Evolutionary conservation across 1,140 invertebrate genomes (phyloP).

Genomic region (Papilio xuthus): DNA sequence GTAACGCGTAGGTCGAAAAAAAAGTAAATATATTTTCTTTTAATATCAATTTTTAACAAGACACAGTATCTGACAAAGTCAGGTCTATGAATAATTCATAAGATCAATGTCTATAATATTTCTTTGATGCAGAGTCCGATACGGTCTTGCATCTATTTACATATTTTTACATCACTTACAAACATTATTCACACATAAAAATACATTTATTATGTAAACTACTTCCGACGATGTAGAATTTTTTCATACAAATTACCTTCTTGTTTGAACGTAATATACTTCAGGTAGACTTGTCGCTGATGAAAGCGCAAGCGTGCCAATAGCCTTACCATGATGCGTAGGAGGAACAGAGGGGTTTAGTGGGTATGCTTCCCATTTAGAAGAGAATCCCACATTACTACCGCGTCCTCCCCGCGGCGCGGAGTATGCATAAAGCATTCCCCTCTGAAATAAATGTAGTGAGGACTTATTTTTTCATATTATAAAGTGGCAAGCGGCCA

Average conservation of each 20-base stretch:
- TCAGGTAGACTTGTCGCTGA: too few species aligned
- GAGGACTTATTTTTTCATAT: too few species aligned
- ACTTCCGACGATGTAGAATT: background rate
- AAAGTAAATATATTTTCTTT: background rate
- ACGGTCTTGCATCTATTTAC: slow-evolving; percentile 2
- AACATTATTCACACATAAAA: slow-evolving; percentile 20
- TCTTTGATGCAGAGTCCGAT: slow-evolving; percentile 19
- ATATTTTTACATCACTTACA: slow-evolving; percentile 25
- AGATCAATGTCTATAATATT: slow-evolving; percentile 25
- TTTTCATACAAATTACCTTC: background rate
- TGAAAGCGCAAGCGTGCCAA: too few species aligned
- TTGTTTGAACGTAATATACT: background rate
- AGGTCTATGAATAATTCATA: slow-evolving; percentile 11
- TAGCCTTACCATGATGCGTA: too few species aligned
- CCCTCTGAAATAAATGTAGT: too few species aligned
- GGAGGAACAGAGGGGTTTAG: too few species aligned
- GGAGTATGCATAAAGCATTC: too few species aligned
- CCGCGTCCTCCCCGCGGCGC: too few species aligned
- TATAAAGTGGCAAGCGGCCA: too few species aligned
- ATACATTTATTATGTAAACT: slow-evolving; percentile 9
- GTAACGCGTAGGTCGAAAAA: too few species aligned
- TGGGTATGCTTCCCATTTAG: too few species aligned
- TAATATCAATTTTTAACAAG: background rate
- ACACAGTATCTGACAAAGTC: background rate
- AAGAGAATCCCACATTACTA: too few species aligned